Percentiles rank a stretch among this genome's conserved stretches.
These are phyloP conservation scores for Lasioglossum figueresi DNA, from an alignment of 2,888 invertebrate species.

Conservation along the genomic window DNA sequence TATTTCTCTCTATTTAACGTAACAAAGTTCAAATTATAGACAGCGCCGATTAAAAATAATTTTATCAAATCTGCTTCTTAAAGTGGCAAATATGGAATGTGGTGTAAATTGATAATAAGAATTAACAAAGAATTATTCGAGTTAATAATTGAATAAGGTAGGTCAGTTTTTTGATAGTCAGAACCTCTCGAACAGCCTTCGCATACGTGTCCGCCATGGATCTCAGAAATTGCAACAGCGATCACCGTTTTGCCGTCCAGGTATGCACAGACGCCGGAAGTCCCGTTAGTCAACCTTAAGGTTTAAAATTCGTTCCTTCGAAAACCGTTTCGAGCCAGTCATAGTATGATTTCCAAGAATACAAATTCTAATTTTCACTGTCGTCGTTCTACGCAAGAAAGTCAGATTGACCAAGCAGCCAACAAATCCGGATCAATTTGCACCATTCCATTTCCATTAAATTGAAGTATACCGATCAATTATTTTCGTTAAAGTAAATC, in stretches of 20 bases:
- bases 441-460: background rate
- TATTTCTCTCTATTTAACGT: background rate
- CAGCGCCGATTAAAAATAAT: background rate
- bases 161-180: background rate
- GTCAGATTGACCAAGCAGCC: background rate
- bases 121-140: background rate
- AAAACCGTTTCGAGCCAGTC: constrained; percentile 34
- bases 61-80: background rate
- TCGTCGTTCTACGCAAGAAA: background rate
- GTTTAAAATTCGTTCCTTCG: constrained; percentile 73
- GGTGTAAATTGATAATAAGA: background rate
- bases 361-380: background rate
- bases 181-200: background rate
- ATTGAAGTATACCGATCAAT: background rate
- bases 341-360: background rate
- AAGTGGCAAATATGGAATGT: background rate
- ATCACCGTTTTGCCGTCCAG: constrained; percentile 61
- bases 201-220: background rate
- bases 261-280: constrained; percentile 62
- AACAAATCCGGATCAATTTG: background rate
- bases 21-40: background rate
- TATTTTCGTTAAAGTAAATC: too few relatives aligned
- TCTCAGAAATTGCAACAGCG: constrained; percentile 61
- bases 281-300: constrained; percentile 80
- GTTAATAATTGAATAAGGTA: background rate